phyloP scores from a whole-genome alignment of 2,113 vertebrate species.

The Nymphicus hollandicus region DNA sequence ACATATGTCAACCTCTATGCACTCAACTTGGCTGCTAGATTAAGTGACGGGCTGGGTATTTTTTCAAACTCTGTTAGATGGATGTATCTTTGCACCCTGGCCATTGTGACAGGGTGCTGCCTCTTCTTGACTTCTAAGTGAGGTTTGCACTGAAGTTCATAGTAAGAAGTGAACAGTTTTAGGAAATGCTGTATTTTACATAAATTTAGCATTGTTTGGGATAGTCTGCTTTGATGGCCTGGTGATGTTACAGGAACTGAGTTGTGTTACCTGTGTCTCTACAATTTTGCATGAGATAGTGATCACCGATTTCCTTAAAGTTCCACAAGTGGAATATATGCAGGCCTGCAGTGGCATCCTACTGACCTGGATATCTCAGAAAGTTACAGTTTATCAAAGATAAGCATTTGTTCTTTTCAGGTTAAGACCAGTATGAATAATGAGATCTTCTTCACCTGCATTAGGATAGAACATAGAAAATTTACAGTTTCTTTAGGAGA shows the following conservation, averaged over 20 bases:
- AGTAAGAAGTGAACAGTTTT: neutral
- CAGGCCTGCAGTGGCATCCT: neutral
- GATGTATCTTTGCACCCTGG: neutral
- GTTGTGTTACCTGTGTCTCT: neutral
- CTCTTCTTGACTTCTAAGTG: neutral
- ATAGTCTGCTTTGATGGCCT: neutral
- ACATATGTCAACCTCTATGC: neutral
- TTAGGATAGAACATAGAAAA: neutral
- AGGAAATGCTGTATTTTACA: neutral
- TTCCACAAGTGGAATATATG: neutral
- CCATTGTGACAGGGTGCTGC: neutral
- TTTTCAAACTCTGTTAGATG: neutral
- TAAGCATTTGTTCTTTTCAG: neutral
- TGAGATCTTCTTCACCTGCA: neutral
- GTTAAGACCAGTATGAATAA: neutral
- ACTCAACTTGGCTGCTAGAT: neutral
- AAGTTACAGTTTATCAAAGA: neutral
- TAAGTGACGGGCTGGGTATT: neutral
- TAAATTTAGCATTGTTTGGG: neutral
- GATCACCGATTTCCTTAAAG: neutral
- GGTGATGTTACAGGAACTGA: neutral
- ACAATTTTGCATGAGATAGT: neutral
- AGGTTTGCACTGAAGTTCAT: neutral
- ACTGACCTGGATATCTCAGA: neutral
- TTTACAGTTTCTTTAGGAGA: neutral